These are phyloP conservation scores for Lagopus muta DNA, from an alignment of 2,113 vertebrate genomes.

Conservation along the genomic window DNA sequence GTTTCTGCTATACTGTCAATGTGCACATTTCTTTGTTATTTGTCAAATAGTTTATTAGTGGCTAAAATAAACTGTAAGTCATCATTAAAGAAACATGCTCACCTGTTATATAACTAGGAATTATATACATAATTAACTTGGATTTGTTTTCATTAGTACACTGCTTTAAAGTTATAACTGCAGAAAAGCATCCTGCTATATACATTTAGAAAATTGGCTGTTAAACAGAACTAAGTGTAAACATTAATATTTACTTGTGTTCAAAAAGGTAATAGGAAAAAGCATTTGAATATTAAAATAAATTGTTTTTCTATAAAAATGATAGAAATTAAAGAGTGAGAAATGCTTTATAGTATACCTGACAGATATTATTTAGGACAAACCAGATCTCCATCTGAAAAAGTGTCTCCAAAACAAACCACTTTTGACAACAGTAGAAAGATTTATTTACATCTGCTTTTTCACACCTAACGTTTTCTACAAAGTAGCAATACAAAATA, in stretches of 20 bases:
- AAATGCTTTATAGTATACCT: not conserved
- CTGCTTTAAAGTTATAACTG: not conserved
- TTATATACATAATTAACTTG: not conserved
- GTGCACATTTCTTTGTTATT: constrained; percentile 26
- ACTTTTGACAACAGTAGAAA: not conserved
- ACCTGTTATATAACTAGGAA: not conserved
- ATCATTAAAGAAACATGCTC: not conserved
- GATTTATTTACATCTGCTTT: not conserved
- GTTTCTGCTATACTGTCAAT: constrained; percentile 78
- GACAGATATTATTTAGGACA: not conserved
- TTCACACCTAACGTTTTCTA: not conserved
- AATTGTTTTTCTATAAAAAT: not conserved
- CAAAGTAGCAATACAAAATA: not conserved
- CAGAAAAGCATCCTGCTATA: not conserved
- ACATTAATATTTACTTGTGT: not conserved
- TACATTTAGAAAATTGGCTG: not conserved
- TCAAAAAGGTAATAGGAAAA: not conserved
- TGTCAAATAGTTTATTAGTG: not conserved
- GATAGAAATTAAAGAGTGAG: not conserved
- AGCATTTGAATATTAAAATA: not conserved
- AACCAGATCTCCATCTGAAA: not conserved
- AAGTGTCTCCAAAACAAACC: not conserved
- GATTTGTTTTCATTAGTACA: not conserved
- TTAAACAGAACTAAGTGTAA: not conserved
- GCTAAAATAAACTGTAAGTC: not conserved